These are phyloP conservation scores for Potamilus streckersoni DNA, from an alignment of 1,140 invertebrate genomes.

Conservation along the genomic window DNA sequence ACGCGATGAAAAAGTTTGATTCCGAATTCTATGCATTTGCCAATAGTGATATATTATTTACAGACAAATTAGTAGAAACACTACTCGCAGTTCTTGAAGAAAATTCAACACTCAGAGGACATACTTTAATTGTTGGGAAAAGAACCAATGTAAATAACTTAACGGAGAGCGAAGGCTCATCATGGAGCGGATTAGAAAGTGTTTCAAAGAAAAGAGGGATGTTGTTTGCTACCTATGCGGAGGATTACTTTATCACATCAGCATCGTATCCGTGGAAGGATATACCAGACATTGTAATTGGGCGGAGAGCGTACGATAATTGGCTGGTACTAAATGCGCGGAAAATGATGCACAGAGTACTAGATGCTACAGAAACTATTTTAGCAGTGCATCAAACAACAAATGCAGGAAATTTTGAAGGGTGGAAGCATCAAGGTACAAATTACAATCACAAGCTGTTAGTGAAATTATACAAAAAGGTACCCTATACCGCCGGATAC, in stretches of 20 bases:
- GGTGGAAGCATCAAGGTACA: no score
- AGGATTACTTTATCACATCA: slow-evolving; percentile 50
- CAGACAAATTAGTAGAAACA: slow-evolving; percentile 31
- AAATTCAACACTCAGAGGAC: not conserved
- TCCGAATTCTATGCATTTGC: slow-evolving; percentile 39
- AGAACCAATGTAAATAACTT: slow-evolving; percentile 45
- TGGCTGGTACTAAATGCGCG: no score
- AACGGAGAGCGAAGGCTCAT: slow-evolving; percentile 27
- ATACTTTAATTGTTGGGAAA: slow-evolving; percentile 33
- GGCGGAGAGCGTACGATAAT: no score
- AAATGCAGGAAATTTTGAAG: no score
- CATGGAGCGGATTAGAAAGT: slow-evolving; percentile 20
- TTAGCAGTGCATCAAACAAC: no score
- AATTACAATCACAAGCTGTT: no score
- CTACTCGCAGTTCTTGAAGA: slow-evolving; percentile 1
- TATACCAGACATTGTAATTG: no score
- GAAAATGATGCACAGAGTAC: slow-evolving; percentile 27
- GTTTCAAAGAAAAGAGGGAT: slow-evolving; percentile 32
- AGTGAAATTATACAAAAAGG: no score
- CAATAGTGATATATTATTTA: slow-evolving; percentile 47
- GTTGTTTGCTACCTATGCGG: no score
- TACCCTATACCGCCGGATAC: no score
- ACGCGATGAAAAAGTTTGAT: slow-evolving; percentile 33
- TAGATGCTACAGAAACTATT: slow-evolving; percentile 36
- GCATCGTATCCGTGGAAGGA: slow-evolving; percentile 42